Conservation (phyloP, 2,113 vertebrate species). For the Motacilla alba region DNA sequence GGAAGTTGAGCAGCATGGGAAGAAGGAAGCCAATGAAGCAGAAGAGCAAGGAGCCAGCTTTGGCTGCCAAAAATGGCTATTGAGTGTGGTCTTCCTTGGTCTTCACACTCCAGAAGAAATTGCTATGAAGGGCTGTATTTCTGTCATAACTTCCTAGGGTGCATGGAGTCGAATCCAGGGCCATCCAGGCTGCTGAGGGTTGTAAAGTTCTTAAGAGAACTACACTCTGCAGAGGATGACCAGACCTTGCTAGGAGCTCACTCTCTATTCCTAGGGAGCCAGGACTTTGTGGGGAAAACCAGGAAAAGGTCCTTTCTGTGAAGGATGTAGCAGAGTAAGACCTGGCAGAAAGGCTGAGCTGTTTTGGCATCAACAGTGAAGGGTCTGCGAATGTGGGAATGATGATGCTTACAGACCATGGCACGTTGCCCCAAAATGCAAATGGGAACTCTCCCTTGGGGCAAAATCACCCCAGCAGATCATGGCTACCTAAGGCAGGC, state of each 20-base stretch:
- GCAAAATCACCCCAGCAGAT: not conserved
- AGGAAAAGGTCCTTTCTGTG: not conserved
- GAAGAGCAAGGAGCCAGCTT: not conserved
- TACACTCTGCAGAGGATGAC: not conserved
- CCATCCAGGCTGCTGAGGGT: not conserved
- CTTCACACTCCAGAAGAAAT: not conserved
- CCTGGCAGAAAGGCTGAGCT: not conserved
- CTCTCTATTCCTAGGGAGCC: not conserved
- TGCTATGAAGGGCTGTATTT: fast-evolving
- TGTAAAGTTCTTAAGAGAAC: not conserved
- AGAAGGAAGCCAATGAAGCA: not conserved
- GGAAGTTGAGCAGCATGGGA: not conserved
- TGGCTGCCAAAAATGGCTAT: not conserved
- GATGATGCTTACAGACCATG: not conserved
- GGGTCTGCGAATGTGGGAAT: not conserved
- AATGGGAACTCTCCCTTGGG: not conserved
- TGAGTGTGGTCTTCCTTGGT: not conserved
- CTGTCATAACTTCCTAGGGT: not conserved
- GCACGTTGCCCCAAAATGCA: fast-evolving
- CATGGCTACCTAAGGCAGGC: not conserved
- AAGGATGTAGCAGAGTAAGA: not conserved
- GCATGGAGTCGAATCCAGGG: not conserved
- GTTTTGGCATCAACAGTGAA: not conserved
- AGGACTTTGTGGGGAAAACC: not conserved
- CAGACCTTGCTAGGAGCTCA: not conserved